These are phyloP conservation scores for Urocitellus parryii DNA, from an alignment of 2,113 vertebrate genomes.

Conservation along the genomic window DNA sequence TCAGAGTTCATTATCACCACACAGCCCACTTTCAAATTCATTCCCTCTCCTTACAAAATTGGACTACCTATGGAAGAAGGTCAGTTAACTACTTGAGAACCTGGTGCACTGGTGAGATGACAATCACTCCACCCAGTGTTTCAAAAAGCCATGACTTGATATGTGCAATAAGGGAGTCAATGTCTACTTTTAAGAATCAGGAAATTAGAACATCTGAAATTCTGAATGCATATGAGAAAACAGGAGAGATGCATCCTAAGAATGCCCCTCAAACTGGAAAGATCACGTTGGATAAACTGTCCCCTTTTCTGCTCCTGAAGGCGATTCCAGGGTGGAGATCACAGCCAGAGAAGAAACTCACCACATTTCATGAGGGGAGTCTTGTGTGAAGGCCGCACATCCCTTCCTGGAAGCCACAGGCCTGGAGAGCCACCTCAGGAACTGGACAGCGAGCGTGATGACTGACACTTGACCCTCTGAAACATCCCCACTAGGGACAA, in stretches of 20 bases:
- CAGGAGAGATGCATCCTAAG: background rate
- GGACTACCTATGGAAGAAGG: too few relatives aligned
- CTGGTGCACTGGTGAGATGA: too few relatives aligned
- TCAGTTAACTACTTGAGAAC: too few relatives aligned
- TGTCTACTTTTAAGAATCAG: background rate
- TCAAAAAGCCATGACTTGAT: background rate
- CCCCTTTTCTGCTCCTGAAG: background rate
- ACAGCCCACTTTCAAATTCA: too few relatives aligned
- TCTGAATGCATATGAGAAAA: background rate
- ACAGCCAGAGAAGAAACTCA: background rate
- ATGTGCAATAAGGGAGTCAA: background rate
- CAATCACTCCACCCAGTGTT: too few relatives aligned
- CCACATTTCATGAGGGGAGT: background rate
- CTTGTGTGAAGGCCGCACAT: background rate
- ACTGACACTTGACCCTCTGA: too few relatives aligned
- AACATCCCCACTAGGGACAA: too few relatives aligned
- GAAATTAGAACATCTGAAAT: slow-evolving; percentile 42
- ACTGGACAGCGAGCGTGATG: too few relatives aligned
- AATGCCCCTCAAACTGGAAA: background rate
- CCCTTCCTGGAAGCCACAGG: too few relatives aligned
- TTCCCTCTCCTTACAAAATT: too few relatives aligned
- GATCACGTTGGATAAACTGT: background rate
- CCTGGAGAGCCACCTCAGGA: too few relatives aligned
- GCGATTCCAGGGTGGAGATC: background rate
- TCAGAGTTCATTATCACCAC: too few relatives aligned